Base-by-base conservation (phyloP, 2,797 vertebrate species). In the Paedocypris micromegethes region DNA sequence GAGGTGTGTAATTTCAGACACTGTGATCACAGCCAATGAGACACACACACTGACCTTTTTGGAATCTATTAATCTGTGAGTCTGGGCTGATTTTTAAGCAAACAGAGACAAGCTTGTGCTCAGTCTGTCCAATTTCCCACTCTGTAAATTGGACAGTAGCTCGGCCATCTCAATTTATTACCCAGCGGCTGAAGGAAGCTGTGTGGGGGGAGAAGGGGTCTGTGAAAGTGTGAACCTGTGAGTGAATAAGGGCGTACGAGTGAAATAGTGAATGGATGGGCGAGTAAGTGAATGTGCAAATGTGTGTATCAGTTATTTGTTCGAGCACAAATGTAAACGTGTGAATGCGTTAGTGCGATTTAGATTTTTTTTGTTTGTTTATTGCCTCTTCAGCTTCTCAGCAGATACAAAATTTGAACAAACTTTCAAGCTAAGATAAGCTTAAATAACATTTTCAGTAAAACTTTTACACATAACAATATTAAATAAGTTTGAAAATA, bases 81-180 rank as follows among this genome's bases (percentile, higher is more conserved):
- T 80, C 87, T 88, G 83, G 89, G 86, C 87, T 83, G 88, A 86
- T 94, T 93, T 23, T 93, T 92, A 94, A 95, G 91, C 88, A 93
- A 94, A 93, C 92, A 92, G 82, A 82, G 89, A 81, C 85, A 86
- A 84, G 87, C 87, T 87, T 91, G 87, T 78, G 86, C 88, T 48
- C 86, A 92, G 90, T 92, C 90, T 87, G 89, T 90, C 89, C 90
- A 93, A 92, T 92, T 93, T 94, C 89, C 88, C 90, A 91, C 88
- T 83, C 88, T 88, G 88, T 92, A 92, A 95, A 95, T 92, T 93
- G 91, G 90, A 91, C 85, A 84, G 89, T 88, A 84, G 90, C 92
- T 92, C 86, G 88, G 93, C 93, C 94, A 93, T 92, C 91, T 92
- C 90, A 92, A 91, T 92, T 97, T 93, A 95, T 97, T 97, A 98